Percentiles rank a stretch among this genome's conserved stretches.
These are phyloP conservation scores for Drosophila sordidula DNA, from an alignment of 2,888 invertebrate genomes.

Conservation along the genomic window DNA sequence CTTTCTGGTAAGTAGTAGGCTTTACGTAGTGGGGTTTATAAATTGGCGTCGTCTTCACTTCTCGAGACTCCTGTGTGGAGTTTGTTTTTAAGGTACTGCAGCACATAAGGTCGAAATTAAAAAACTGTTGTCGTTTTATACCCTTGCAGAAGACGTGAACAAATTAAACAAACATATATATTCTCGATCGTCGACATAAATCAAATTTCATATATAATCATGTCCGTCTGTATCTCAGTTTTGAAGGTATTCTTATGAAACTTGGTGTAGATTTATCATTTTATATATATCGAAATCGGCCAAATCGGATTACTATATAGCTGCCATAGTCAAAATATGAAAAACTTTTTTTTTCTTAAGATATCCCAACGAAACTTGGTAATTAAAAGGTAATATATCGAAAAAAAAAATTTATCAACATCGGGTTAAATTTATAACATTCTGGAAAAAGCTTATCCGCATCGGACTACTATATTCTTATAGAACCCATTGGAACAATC, in stretches of 20 bases:
- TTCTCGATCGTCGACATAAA: not conserved
- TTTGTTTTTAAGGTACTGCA: conserved; percentile 67
- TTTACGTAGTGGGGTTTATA: conserved; percentile 25
- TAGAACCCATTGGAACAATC: too few species aligned
- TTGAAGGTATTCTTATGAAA: not conserved
- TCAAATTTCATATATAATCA: too few species aligned
- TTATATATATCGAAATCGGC: not conserved
- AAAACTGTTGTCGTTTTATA: conserved; percentile 7
- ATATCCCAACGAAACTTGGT: too few species aligned
- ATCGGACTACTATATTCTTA: too few species aligned
- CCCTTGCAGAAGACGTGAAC: not conserved
- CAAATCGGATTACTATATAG: not conserved
- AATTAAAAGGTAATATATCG: too few species aligned
- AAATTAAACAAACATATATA: not conserved
- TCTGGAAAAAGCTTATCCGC: too few species aligned
- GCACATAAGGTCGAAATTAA: conserved; percentile 53
- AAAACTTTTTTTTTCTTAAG: not conserved
- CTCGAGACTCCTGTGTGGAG: conserved; percentile 29
- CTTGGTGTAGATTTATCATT: not conserved
- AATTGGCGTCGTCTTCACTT: conserved; percentile 46
- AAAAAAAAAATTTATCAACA: not conserved
- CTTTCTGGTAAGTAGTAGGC: not conserved
- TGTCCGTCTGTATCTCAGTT: not conserved
- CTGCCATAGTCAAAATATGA: not conserved
- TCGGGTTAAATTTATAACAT: too few species aligned